Evolutionary conservation across 2,797 vertebrate genomes (phyloP).

Genomic region (Acanthurus tractus): DNA sequence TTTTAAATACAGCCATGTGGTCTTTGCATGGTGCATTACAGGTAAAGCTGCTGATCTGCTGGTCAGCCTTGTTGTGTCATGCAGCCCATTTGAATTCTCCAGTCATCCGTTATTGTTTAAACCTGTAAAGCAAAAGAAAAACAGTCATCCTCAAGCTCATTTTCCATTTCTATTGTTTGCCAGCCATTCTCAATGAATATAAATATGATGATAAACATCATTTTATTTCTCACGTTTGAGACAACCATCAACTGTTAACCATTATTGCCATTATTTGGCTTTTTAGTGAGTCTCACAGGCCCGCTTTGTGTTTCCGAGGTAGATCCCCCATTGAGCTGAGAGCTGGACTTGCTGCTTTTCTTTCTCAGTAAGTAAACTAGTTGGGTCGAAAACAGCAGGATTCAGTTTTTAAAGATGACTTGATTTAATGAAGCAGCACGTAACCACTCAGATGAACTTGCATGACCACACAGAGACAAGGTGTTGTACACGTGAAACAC

Average conservation of each 20-base stretch:
- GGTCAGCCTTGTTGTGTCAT: background rate
- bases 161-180: conserved; percentile 31
- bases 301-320: conserved; percentile 17
- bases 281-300: conserved; percentile 27
- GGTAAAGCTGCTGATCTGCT: background rate
- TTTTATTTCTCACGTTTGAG: conserved; percentile 25
- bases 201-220: conserved; percentile 51
- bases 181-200: conserved; percentile 7
- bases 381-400: background rate
- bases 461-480: background rate
- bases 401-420: background rate
- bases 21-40: background rate
- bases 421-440: background rate
- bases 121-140: conserved; percentile 27
- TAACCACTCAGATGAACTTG: background rate
- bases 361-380: background rate
- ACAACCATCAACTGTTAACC: conserved; percentile 2
- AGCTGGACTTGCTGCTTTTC: background rate
- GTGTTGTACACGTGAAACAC: background rate
- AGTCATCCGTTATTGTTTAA: conserved; percentile 35
- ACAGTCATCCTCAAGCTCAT: conserved; percentile 4
- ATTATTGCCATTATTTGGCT: conserved; percentile 24
- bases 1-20: background rate
- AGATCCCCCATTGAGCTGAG: background rate
- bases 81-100: background rate